Evolutionary conservation across 37 sponge, comb jelly and placozoan genomes (phyloP), one percentile per base, ranked within the genome.

Genomic region (Hormiphora californensis): DNA sequence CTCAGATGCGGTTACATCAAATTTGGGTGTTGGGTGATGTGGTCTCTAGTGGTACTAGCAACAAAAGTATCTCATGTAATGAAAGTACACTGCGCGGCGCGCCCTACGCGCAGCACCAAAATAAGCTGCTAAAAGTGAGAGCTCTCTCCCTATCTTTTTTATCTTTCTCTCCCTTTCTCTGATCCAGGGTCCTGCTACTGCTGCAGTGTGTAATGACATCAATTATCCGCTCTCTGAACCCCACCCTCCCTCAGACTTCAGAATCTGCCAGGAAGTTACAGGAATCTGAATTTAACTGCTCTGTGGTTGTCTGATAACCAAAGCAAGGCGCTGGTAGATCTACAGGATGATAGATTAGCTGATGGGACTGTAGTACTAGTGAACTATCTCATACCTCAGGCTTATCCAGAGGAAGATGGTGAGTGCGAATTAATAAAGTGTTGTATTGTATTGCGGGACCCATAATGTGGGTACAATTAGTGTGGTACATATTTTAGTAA

Each of bases 261-360:
- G 27, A 43, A 73, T 17, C 46, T 73, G 23, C 81, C 81, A 17
- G 81, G 81, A 12, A 36, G 39, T 17, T 73, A 73, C 44, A 38
- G 81, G 43, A 46, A 73, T 1, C 35, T 73, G 81, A 73, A 73
- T 28, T 28, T 73, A 25, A 27, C 46, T 23, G 81, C 81, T 0
- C 40, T 73, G 81, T 73, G 81, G 81, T 41, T 73, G 25, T 73
- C 81, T 40, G 81, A 73, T 21, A 73, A 73, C 81, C 81, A 73
- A 28, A 73, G 36, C 46, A 73, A 73, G 43, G 46, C 81, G 1
- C 38, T 73, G 38, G 81, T 73, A 1, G 81, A 73, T 21, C 46
- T 73, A 2, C 81, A 73, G 44, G 44, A 73, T 22, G 81, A 73
- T 73, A 40, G 46, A 11, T 43, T 28, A 11, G 46, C 81, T 3